A percentile compares a stretch with the other conserved stretches of the same genome.
Evolutionary conservation across 2,113 vertebrate species (phyloP).

Genomic region (Macrotis lagotis): DNA sequence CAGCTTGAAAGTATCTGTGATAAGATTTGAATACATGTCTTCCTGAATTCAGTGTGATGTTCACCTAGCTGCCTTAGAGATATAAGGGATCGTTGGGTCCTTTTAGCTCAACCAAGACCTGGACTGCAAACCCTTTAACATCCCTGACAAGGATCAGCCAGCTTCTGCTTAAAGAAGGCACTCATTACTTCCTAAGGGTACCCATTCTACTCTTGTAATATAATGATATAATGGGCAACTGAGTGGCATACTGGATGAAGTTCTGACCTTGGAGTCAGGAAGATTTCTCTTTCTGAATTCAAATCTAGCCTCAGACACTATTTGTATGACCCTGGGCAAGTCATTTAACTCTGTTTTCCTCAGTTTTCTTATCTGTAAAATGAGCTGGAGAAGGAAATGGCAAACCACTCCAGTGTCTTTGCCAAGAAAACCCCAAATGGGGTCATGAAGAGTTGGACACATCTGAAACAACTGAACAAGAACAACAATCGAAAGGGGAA

Average conservation of each 20-base stretch:
- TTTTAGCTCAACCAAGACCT: not conserved
- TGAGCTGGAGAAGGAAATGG: not conserved
- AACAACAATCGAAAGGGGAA: not conserved
- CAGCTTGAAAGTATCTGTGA: not conserved
- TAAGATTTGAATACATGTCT: too few relatives aligned
- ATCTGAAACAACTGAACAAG: not conserved
- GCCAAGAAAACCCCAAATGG: not conserved
- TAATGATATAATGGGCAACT: not conserved
- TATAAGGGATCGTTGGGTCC: not conserved
- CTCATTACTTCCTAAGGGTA: not conserved
- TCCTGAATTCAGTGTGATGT: not conserved
- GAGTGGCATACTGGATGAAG: not conserved
- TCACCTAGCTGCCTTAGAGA: not conserved
- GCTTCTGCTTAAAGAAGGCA: not conserved
- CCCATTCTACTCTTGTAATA: not conserved
- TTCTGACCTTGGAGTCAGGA: not conserved
- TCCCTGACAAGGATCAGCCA: not conserved
- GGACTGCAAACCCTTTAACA: too few relatives aligned
- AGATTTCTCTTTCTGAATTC: not conserved
- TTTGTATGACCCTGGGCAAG: not conserved
- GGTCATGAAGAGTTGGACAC: not conserved
- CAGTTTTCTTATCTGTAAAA: not conserved
- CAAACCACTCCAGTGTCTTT: not conserved
- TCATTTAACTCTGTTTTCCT: not conserved
- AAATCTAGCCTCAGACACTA: not conserved